Conservation (phyloP, 2,797 vertebrate genomes). For the Megalops cyprinoides region DNA sequence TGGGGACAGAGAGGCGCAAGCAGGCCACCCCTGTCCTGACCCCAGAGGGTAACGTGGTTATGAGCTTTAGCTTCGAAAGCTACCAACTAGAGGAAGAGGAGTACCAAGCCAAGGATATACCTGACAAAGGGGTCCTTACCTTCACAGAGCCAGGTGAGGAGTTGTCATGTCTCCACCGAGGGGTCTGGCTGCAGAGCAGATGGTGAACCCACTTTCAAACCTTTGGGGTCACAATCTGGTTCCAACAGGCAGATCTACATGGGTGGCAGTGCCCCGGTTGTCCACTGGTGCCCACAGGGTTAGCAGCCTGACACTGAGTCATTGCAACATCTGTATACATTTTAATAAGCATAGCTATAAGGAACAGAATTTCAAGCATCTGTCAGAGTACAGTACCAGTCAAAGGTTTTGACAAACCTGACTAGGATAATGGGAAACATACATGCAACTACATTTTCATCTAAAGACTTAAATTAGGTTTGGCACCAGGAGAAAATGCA, state of each 20-base stretch:
- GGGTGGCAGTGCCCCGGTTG: neutral
- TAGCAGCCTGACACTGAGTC: neutral
- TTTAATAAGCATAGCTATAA: neutral
- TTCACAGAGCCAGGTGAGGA: constrained; percentile 86
- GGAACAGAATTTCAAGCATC: neutral
- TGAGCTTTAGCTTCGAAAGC: constrained; percentile 92
- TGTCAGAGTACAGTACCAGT: too few relatives aligned
- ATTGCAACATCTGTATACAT: neutral
- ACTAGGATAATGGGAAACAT: too few relatives aligned
- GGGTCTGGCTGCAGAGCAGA: neutral
- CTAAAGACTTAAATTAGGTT: too few relatives aligned
- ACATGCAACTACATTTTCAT: too few relatives aligned
- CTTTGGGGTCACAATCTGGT: neutral
- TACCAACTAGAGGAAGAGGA: constrained; percentile 90
- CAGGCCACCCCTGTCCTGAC: constrained; percentile 72
- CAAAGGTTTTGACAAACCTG: too few relatives aligned
- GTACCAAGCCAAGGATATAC: constrained; percentile 72
- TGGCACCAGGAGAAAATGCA: too few relatives aligned
- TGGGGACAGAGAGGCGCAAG: constrained; percentile 79
- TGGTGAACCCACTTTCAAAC: neutral
- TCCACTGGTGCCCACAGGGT: neutral
- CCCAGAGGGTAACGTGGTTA: constrained; percentile 77
- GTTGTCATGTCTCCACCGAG: neutral
- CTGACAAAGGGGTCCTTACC: constrained; percentile 80
- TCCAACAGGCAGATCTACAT: neutral